These are phyloP conservation scores for Notocelia uddmanniana DNA, from an alignment of 2,888 invertebrate genomes.

Conservation along the genomic window DNA sequence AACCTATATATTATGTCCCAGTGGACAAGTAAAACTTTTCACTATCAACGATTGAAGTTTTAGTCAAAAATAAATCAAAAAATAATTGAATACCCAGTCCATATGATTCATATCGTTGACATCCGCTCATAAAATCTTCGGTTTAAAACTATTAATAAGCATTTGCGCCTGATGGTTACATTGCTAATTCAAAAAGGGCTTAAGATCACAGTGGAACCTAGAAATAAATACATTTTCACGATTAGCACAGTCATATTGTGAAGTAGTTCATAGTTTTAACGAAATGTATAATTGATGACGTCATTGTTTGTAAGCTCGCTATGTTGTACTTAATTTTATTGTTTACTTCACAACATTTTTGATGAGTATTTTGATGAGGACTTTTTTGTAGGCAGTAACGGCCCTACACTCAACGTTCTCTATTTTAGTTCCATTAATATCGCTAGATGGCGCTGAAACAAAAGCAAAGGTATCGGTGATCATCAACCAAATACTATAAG, in stretches of 20 bases:
- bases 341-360: neutral
- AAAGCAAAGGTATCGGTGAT: too few species aligned
- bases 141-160: conserved; percentile 24
- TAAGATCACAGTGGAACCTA: neutral
- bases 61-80: neutral
- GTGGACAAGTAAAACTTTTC: too few species aligned
- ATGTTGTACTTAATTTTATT: neutral
- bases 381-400: too few species aligned
- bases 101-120: neutral
- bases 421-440: too few species aligned
- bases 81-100: too few species aligned
- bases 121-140: neutral
- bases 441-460: too few species aligned
- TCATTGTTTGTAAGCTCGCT: neutral
- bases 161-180: neutral
- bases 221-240: neutral
- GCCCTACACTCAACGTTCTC: too few species aligned
- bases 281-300: conserved; percentile 9
- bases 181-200: neutral
- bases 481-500: too few species aligned
- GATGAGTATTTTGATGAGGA: too few species aligned
- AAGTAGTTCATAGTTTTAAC: conserved; percentile 4
- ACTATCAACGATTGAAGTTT: too few species aligned
- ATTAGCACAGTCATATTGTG: neutral
- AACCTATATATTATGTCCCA: too few species aligned